These are phyloP conservation scores for Brenthis daphne DNA, from an alignment of 2,888 invertebrate genomes.

Conservation along the genomic window DNA sequence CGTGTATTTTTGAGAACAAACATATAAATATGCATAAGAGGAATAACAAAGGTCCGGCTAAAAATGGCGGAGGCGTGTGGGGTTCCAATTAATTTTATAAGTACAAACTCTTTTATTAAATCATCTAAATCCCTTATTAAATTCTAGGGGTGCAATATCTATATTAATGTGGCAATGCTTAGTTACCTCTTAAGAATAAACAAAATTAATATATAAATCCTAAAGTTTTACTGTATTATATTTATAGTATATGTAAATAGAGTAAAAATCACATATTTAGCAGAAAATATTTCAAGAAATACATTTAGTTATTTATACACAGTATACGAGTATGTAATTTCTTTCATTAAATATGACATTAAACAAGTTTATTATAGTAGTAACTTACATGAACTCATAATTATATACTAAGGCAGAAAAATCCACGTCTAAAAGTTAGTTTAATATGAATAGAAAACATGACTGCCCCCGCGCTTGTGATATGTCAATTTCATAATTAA, in stretches of 20 bases:
- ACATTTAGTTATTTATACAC: no score
- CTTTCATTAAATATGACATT: no score
- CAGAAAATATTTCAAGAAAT: no score
- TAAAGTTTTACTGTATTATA: no score
- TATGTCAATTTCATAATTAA: slow-evolving; percentile 82
- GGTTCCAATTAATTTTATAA: slow-evolving; percentile 71
- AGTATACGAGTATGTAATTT: no score
- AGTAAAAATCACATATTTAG: no score
- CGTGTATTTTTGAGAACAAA: slow-evolving; percentile 63
- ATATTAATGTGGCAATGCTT: not conserved
- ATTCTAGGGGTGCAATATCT: slow-evolving; percentile 16
- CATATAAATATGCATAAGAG: slow-evolving; percentile 79
- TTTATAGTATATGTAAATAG: no score
- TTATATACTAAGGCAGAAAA: not conserved
- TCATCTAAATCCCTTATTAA: slow-evolving; percentile 47
- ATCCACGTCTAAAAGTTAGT: slow-evolving; percentile 6
- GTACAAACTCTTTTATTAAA: slow-evolving; percentile 79
- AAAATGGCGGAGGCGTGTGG: slow-evolving; percentile 57
- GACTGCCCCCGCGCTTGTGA: slow-evolving; percentile 52
- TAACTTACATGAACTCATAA: not conserved
- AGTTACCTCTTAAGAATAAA: not conserved
- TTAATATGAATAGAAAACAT: slow-evolving; percentile 7
- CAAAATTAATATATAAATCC: not conserved
- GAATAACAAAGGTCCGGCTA: slow-evolving; percentile 66
- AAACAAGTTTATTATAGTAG: no score